These are phyloP conservation scores for Eidolon helvum DNA, from an alignment of 2,113 vertebrate genomes.

Conservation along the genomic window DNA sequence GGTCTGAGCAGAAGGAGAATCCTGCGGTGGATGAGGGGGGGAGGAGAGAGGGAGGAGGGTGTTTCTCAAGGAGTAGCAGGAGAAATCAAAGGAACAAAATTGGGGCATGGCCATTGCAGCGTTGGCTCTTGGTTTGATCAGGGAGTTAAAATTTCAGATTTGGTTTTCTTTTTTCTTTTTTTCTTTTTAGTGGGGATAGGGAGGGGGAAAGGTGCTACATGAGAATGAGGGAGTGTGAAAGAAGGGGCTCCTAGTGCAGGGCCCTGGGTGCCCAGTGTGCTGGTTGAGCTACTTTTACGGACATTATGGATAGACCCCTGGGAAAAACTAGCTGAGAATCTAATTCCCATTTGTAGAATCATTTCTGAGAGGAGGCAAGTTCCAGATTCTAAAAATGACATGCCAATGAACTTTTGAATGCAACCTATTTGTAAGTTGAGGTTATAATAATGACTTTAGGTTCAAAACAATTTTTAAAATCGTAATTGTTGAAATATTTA, in stretches of 20 bases:
- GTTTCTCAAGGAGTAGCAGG: neutral
- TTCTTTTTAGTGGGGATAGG: neutral
- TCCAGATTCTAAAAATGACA: neutral
- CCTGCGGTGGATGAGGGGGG: too few relatives aligned
- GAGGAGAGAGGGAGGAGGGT: too few relatives aligned
- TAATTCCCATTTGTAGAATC: neutral
- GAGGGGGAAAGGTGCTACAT: neutral
- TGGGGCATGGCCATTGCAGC: neutral
- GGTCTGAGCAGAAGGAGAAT: neutral
- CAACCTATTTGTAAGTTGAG: neutral
- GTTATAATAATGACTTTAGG: neutral
- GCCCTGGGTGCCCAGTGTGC: rapidly evolving
- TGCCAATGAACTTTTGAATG: neutral
- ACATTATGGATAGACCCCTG: neutral
- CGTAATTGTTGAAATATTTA: neutral
- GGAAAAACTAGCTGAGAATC: neutral
- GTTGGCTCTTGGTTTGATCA: neutral
- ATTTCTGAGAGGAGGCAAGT: neutral
- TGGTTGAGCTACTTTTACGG: neutral
- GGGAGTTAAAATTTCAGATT: neutral
- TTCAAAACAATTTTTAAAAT: neutral
- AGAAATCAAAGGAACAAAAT: neutral
- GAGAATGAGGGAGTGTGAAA: neutral
- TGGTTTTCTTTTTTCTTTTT: neutral
- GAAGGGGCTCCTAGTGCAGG: neutral